A percentile compares a stretch with the other conserved stretches of the same genome.
Evolutionary conservation across 1,140 invertebrate genomes (phyloP).

Genomic region (Pogonomyrmex barbatus): DNA sequence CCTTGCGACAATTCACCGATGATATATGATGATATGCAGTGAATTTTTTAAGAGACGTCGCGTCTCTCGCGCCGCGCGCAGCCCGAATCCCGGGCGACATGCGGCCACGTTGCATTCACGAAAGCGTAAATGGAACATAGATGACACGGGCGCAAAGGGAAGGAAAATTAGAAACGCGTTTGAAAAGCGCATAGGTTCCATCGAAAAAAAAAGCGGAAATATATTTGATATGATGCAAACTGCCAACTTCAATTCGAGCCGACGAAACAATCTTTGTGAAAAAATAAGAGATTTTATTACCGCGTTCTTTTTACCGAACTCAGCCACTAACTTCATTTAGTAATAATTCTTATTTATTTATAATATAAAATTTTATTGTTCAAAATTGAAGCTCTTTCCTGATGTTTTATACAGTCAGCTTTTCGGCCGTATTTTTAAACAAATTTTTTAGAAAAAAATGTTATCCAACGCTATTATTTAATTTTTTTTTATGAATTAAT

Average conservation of each 20-base stretch:
- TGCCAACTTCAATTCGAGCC: background rate
- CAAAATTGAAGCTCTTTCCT: background rate
- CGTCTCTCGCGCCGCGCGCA: constrained; percentile 4
- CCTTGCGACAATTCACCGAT: constrained; percentile 44
- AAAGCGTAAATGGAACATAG: constrained; percentile 33
- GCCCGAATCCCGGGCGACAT: constrained; percentile 9
- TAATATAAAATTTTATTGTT: background rate
- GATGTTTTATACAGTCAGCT: background rate
- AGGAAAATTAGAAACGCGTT: constrained; percentile 42
- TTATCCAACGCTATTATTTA: background rate
- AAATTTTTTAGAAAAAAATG: too few species aligned
- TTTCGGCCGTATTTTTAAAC: background rate
- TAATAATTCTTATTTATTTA: background rate
- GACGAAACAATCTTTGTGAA: background rate
- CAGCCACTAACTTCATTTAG: background rate
- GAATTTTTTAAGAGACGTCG: constrained; percentile 57
- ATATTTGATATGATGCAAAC: background rate
- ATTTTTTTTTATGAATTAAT: background rate
- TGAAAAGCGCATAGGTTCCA: constrained; percentile 2
- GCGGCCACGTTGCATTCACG: background rate
- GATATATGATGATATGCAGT: constrained; percentile 53
- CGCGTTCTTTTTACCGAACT: background rate
- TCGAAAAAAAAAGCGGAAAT: background rate
- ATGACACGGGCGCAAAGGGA: constrained; percentile 2
- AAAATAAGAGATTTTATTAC: constrained; percentile 3